Base-by-base conservation (phyloP, 1,140 invertebrate species). In the Bombus sylvicola region DNA sequence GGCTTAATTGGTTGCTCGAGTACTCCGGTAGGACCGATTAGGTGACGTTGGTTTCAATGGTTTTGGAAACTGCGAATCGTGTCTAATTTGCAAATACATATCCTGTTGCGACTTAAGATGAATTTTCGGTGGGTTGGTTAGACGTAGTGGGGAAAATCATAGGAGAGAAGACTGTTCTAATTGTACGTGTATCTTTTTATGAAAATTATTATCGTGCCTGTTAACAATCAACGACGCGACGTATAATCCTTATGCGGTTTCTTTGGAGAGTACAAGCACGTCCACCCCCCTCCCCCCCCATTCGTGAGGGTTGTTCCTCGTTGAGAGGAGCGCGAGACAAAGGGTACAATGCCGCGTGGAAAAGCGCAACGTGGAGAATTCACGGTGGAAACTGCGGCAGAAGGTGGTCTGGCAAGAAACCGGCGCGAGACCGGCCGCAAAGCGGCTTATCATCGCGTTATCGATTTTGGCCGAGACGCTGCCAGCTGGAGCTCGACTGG, bases 401-500 rank as follows among this genome's bases (percentile, higher is more conserved):
- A 59, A 76, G 73, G 73, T 57, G 22, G 43, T 31, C 47, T 75
- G 73, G 73, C 73, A 75, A 47, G 73, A 76, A 76, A 76, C 74
- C 25, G 43, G 43, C 43, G 31, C n/a, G 37, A 57, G 47, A 75
- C n/a, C 43, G 53, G 53, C 53, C 74, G 53, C 74, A 76, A 76
- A 76, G 74, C 74, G 74, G 74, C 74, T 76, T 76, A 76, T 76
- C 74, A 76, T 76, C 74, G 74, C 74, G 74, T 34, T 76, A 76
- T 76, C 74, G 74, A 76, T 76, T 76, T 76, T 59, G 74, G 22
- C 53, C 34, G 74, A 76, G 74, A 76, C 74, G 74, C 28, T 76
- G 74, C 74, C 74, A 76, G 74, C 74, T 76, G 74, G 47, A 76
- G 34, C 74, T 76, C 53, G 12, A 39, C 74, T 37, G 73, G 43